These are phyloP conservation scores for Scomber scombrus DNA, from an alignment of 2,113 vertebrate species.

Conservation along the genomic window DNA sequence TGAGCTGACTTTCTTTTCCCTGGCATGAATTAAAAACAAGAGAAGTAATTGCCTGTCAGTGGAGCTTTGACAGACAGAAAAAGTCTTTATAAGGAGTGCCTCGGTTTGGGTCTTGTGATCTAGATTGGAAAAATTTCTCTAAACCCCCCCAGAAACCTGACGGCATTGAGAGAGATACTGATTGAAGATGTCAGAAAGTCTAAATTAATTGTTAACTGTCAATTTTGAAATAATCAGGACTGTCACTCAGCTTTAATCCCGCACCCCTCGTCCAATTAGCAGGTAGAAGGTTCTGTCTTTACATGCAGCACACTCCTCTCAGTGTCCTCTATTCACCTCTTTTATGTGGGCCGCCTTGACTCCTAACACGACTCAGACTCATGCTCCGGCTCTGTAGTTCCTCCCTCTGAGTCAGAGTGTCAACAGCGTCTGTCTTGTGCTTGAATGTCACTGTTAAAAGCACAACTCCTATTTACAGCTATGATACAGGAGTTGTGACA, in stretches of 20 bases:
- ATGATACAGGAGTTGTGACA: background rate
- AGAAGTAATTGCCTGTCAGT: too few relatives aligned
- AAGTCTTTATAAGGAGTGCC: too few relatives aligned
- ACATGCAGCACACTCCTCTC: background rate
- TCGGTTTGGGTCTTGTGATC: too few relatives aligned
- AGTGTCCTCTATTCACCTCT: slow-evolving; percentile 1
- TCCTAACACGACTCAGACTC: slow-evolving; percentile 9
- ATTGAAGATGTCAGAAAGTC: background rate
- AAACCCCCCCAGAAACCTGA: background rate
- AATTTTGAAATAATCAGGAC: background rate
- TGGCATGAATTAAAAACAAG: too few relatives aligned
- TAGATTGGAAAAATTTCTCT: too few relatives aligned
- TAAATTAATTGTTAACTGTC: background rate
- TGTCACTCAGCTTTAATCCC: background rate
- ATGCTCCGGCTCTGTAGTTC: slow-evolving; percentile 9
- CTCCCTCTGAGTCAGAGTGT: slow-evolving; percentile 26
- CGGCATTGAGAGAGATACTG: background rate
- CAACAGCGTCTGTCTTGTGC: slow-evolving; percentile 10
- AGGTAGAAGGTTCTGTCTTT: background rate
- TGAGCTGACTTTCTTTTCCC: too few relatives aligned
- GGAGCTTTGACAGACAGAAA: too few relatives aligned
- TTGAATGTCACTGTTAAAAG: slow-evolving; percentile 31
- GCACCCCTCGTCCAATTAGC: background rate
- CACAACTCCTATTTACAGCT: slow-evolving; percentile 14
- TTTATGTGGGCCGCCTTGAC: slow-evolving; percentile 4